A percentile compares a stretch with the other conserved stretches of the same genome.
phyloP scores from a whole-genome alignment of 2,797 vertebrate species.

The Diglossa cyanea region DNA sequence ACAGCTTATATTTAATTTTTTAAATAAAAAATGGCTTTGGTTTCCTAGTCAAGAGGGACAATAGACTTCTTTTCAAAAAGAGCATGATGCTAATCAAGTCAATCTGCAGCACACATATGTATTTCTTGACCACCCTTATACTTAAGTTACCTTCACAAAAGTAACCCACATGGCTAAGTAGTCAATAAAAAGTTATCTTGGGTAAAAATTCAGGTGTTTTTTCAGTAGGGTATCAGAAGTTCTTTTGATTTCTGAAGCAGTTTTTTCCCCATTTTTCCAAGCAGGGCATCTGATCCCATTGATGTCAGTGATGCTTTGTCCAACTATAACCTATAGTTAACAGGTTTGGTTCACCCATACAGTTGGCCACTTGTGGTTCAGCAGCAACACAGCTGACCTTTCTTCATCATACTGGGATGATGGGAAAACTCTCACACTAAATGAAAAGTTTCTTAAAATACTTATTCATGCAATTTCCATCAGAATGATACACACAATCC shows the following conservation, averaged over 20 bases:
- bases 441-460: not conserved
- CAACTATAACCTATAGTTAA: not conserved
- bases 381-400: not conserved
- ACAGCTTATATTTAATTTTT: not conserved
- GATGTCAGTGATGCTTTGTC: not conserved
- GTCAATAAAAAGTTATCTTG: not conserved
- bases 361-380: not conserved
- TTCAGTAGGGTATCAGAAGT: not conserved
- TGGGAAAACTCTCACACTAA: not conserved
- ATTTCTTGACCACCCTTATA: not conserved
- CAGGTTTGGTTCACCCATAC: not conserved
- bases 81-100: not conserved
- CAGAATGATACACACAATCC: not conserved
- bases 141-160: not conserved
- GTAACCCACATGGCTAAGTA: not conserved
- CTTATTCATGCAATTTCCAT: not conserved
- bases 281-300: not conserved
- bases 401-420: not conserved
- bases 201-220: not conserved
- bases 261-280: not conserved
- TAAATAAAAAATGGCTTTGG: constrained; percentile 5
- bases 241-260: not conserved
- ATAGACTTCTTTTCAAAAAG: not conserved
- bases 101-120: not conserved
- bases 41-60: not conserved